These are phyloP conservation scores for Nemopilema nomurai DNA, from an alignment of 30 jellyfish, hydroid and myxozoan species.

Conservation along the genomic window DNA sequence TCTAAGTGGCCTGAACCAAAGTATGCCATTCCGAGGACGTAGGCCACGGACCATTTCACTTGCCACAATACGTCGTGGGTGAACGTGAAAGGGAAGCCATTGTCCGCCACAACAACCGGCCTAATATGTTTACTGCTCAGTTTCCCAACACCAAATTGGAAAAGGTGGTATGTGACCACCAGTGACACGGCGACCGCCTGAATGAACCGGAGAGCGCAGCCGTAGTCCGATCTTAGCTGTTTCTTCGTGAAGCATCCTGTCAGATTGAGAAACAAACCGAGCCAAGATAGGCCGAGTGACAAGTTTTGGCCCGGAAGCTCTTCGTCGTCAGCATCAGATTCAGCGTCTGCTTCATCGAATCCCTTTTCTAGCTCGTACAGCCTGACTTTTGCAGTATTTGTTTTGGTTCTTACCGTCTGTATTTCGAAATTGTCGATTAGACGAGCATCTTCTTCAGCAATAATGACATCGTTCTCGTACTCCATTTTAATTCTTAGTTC, in stretches of 20 bases:
- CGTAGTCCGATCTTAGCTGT: conserved; percentile 18
- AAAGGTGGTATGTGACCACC: conserved; percentile 6
- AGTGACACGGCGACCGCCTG: background rate
- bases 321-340: conserved; percentile 1
- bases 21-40: conserved; percentile 40
- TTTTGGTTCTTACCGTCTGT: background rate
- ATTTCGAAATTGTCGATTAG: background rate
- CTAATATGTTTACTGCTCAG: background rate
- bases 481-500: background rate
- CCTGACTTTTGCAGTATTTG: background rate
- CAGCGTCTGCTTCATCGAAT: conserved; percentile 8
- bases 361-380: conserved; percentile 15
- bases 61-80: conserved; percentile 60
- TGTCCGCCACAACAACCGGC: conserved; percentile 24
- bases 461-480: background rate
- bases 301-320: no score
- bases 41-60: conserved; percentile 57
- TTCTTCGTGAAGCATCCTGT: conserved; percentile 42
- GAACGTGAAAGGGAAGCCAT: conserved; percentile 25
- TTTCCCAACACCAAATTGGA: conserved; percentile 13
- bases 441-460: conserved; percentile 10
- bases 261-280: conserved; percentile 2
- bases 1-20: conserved; percentile 55
- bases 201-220: background rate
- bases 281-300: conserved; percentile 6